These are phyloP conservation scores for Plebejus anna DNA, from an alignment of 2,888 invertebrate species.

Conservation along the genomic window DNA sequence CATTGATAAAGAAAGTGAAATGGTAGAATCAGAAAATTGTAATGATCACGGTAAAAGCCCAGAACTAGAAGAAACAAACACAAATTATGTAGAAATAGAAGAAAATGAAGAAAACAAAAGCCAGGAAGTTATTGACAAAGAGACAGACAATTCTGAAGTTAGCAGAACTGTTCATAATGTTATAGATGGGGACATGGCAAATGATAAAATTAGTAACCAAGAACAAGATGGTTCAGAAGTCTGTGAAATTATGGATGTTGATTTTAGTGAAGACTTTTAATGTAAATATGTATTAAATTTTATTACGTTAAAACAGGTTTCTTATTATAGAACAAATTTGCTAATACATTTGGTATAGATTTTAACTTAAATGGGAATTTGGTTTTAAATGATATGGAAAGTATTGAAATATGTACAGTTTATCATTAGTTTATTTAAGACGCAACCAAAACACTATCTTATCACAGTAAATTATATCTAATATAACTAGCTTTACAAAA, in stretches of 20 bases:
- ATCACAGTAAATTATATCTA: slow-evolving; percentile 58
- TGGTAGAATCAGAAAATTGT: neutral
- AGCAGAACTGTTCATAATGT: neutral
- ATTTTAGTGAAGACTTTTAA: slow-evolving; percentile 65
- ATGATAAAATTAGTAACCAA: neutral
- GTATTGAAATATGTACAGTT: slow-evolving; percentile 36
- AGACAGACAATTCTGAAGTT: neutral
- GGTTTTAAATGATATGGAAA: neutral
- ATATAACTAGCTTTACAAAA: slow-evolving; percentile 44
- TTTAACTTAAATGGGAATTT: neutral
- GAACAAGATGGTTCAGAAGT: neutral
- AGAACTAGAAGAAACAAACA: neutral
- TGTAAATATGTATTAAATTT: neutral
- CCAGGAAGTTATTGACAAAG: neutral
- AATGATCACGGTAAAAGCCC: neutral
- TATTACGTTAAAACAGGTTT: slow-evolving; percentile 5
- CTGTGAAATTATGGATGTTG: slow-evolving; percentile 61
- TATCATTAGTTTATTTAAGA: slow-evolving; percentile 50
- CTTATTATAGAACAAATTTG: too few relatives aligned
- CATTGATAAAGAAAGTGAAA: neutral
- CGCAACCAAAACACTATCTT: slow-evolving; percentile 56
- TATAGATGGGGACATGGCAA: neutral
- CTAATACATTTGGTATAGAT: neutral
- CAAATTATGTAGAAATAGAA: neutral
- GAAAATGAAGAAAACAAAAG: neutral